Percentiles rank a stretch among this genome's conserved stretches.
phyloP scores from a whole-genome alignment of 2,113 vertebrate genomes.

The Uropsilus gracilis region DNA sequence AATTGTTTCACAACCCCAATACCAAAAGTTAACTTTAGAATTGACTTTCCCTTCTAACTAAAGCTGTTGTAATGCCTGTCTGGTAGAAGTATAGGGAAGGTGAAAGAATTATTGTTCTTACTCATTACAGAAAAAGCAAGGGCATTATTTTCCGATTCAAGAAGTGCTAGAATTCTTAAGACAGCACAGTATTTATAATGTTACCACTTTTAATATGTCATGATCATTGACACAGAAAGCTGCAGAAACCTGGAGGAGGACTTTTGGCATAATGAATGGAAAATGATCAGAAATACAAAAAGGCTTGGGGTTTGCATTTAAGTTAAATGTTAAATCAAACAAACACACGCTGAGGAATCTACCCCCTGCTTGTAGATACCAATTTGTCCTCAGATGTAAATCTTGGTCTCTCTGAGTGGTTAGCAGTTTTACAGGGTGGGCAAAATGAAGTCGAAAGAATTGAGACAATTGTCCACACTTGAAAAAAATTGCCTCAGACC shows the following conservation, averaged over 20 bases:
- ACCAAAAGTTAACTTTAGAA: slow-evolving; percentile 43
- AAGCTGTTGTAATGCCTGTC: slow-evolving; percentile 22
- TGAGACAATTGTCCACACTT: background rate
- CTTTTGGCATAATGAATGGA: slow-evolving; percentile 42
- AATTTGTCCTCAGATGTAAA: slow-evolving; percentile 35
- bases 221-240: slow-evolving; percentile 51
- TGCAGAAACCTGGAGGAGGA: slow-evolving; percentile 36
- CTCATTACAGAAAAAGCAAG: slow-evolving; percentile 52
- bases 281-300: slow-evolving; percentile 65
- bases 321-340: slow-evolving; percentile 70
- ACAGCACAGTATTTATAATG: slow-evolving; percentile 59
- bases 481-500: background rate
- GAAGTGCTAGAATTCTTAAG: slow-evolving; percentile 60
- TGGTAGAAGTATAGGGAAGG: slow-evolving; percentile 27
- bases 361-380: slow-evolving; percentile 13
- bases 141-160: slow-evolving; percentile 53
- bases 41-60: slow-evolving; percentile 40
- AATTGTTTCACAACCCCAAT: slow-evolving; percentile 13
- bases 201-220: slow-evolving; percentile 60
- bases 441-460: slow-evolving; percentile 47
- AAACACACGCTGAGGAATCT: slow-evolving; percentile 58
- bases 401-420: background rate
- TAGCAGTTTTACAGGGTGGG: background rate
- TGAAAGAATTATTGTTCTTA: slow-evolving; percentile 56
- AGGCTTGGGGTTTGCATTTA: slow-evolving; percentile 49